Base-by-base conservation (phyloP, 2,797 vertebrate genomes). In the Rhinophrynus dorsalis region DNA sequence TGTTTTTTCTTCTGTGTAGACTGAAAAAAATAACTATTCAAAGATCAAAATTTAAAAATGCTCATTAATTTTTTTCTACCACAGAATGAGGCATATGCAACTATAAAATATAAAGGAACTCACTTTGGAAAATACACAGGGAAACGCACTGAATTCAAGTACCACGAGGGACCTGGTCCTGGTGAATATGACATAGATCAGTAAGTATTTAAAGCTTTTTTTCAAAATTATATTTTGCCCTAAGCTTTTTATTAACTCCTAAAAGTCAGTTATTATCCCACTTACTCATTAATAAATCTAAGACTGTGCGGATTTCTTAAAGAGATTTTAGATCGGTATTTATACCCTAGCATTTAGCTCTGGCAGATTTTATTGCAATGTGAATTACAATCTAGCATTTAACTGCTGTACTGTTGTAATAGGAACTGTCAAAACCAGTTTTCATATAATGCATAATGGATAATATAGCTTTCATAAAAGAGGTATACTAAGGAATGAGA, bases 101-200 rank as follows among this genome's bases (percentile, higher is more conserved):
- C 75, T 23, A 17, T 76, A 44, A 85, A 85, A 74, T 83, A 82
- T 18, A 79, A 83, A 71, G 76, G 74, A 27, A 23, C 82, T 9
- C 21, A 67, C 77, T 86, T 84, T 62, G 77, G 59, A 55, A 66
- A 27, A 20, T 64, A 67, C 74, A 74, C 55, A 64, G 76, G 77
- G 71, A 86, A 82, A 77, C 26, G 0, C 0, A 35, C 24, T 1
- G 52, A 74, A n/a, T 77, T 80, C 80, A 68, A 75, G 27, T 10
- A 6, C 67, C 52, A 23, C 1, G 55, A 74, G 65, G 68, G 75
- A 6, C 57, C 58, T 74, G 74, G 77, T 51, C 83, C 80, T 58
- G 75, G 68, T 15, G 38, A 81, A 3, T 84, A 82, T 67, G 59
- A 80, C 0, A 2, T 82, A 72, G 59, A 35, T 60, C 74, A 51